Conservation (phyloP, 1,140 invertebrate genomes). For the Bombus affinis region DNA sequence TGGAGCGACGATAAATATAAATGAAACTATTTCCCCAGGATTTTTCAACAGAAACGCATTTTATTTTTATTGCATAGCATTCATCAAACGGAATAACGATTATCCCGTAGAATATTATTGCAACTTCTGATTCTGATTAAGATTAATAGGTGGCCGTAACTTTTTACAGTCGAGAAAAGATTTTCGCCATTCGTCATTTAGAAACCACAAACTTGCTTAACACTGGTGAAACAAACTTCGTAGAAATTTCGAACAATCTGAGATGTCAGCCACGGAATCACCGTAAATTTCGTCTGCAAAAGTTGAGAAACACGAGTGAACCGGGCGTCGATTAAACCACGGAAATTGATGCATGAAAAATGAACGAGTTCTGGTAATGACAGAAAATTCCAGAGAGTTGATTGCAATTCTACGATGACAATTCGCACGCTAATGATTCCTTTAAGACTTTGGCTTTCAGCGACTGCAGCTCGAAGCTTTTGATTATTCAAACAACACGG, state of each 20-base stretch:
- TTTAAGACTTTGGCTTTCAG: not conserved
- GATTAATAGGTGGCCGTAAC: not conserved
- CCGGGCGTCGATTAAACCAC: not conserved
- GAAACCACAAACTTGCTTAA: not conserved
- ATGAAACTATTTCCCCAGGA: not conserved
- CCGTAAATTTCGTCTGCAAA: not conserved
- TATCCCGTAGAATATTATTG: not conserved
- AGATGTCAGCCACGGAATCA: not conserved
- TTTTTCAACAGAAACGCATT: not conserved
- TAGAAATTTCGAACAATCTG: not conserved
- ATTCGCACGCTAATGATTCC: not conserved
- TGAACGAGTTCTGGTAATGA: not conserved
- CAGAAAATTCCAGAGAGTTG: not conserved
- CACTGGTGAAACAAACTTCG: not conserved
- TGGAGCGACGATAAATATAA: not conserved
- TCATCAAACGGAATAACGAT: not conserved
- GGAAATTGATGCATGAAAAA: slow-evolving; percentile 10
- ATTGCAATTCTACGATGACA: not conserved
- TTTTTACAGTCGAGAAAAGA: not conserved
- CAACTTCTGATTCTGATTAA: not conserved
- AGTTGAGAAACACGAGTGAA: too few species aligned
- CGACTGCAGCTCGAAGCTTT: not conserved
- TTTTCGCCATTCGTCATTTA: not conserved
- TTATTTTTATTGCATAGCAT: not conserved
- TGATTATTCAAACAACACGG: not conserved